Percentiles rank a stretch among this genome's conserved stretches.
Evolutionary conservation across 2,797 vertebrate genomes (phyloP).

Genomic region (Cygnus olor): DNA sequence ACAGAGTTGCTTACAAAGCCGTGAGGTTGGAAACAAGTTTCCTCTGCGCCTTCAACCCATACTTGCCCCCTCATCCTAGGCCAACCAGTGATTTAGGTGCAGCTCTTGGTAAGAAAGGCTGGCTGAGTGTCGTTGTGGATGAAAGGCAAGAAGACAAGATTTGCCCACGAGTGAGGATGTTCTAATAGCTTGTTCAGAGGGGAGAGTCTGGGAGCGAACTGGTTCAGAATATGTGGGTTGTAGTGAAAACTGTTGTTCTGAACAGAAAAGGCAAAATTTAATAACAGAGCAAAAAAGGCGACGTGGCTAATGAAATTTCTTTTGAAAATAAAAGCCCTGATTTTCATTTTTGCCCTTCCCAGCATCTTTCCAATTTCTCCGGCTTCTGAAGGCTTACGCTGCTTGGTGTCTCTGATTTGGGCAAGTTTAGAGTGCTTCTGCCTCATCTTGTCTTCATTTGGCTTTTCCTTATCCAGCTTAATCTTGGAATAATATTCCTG

Average conservation of each 20-base stretch:
- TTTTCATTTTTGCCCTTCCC: constrained; percentile 34
- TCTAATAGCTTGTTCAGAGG: background rate
- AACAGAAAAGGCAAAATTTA: background rate
- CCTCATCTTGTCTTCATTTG: background rate
- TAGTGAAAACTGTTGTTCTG: constrained; percentile 57
- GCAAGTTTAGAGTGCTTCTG: background rate
- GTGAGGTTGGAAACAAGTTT: constrained; percentile 22
- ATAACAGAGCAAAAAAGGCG: background rate
- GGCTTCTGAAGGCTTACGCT: constrained; percentile 61
- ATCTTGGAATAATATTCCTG: constrained; percentile 25
- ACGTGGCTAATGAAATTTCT: constrained; percentile 28
- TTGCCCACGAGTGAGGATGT: constrained; percentile 57
- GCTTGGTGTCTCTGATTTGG: background rate
- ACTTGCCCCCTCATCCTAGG: constrained; percentile 72
- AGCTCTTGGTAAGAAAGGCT: constrained; percentile 29
- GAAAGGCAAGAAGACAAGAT: background rate
- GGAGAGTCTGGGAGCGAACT: constrained; percentile 47
- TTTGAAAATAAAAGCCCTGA: constrained; percentile 34
- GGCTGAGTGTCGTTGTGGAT: constrained; percentile 60
- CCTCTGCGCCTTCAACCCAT: constrained; percentile 11
- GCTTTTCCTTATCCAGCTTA: background rate
- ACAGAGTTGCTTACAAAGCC: background rate
- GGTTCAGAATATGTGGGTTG: constrained; percentile 5
- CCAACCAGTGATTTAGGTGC: constrained; percentile 72
- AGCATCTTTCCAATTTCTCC: constrained; percentile 44